phyloP scores from a whole-genome alignment of 2,797 vertebrate species.

The Spea hammondii region DNA sequence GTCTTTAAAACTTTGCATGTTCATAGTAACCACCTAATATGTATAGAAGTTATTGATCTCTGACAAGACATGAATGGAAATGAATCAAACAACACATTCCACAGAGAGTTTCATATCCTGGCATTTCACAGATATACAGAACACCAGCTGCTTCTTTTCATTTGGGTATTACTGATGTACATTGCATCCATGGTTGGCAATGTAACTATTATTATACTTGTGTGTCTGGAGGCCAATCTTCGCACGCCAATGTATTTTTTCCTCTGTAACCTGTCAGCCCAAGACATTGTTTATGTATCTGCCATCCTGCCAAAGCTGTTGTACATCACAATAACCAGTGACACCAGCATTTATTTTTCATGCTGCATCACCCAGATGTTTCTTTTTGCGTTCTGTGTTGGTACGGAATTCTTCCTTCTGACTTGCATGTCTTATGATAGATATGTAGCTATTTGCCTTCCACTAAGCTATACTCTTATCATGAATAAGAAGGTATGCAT shows the following conservation, averaged over 20 bases:
- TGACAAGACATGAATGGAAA: not conserved
- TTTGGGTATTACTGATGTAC: constrained; percentile 9
- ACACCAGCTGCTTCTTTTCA: not conserved
- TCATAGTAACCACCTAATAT: too few relatives aligned
- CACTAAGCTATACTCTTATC: constrained; percentile 16
- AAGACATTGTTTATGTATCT: constrained; percentile 35
- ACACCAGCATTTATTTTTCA: constrained; percentile 11
- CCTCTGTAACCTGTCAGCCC: constrained; percentile 29
- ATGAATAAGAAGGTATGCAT: constrained; percentile 22
- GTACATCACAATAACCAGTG: constrained; percentile 7
- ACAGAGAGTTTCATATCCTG: not conserved
- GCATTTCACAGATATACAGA: constrained; percentile 16
- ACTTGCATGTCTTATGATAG: constrained; percentile 41
- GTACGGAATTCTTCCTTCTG: constrained; percentile 37
- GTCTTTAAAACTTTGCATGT: too few relatives aligned
- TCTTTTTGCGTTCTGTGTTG: constrained; percentile 34
- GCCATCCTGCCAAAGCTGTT: constrained; percentile 33
- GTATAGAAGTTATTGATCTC: too few relatives aligned
- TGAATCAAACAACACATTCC: not conserved
- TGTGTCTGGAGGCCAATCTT: not conserved
- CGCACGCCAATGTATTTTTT: constrained; percentile 45
- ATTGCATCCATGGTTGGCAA: constrained; percentile 15
- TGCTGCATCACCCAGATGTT: constrained; percentile 39
- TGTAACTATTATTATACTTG: constrained; percentile 1
- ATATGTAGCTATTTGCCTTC: constrained; percentile 38